phyloP scores from a whole-genome alignment of 2,888 invertebrate species.

The Parelbella ahira region DNA sequence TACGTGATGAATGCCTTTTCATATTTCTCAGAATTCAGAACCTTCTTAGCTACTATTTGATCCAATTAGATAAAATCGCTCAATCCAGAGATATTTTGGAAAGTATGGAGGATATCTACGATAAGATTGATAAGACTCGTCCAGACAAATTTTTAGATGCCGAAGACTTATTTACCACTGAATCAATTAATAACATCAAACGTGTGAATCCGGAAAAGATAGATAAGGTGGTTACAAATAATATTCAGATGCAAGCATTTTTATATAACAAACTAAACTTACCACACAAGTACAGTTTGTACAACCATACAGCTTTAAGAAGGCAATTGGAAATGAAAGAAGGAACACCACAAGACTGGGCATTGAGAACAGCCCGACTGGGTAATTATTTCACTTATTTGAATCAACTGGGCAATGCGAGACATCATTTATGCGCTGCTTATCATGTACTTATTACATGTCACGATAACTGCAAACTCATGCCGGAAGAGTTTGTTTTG shows the following conservation, averaged over 20 bases:
- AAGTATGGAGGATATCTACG: slow-evolving; percentile 67
- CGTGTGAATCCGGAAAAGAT: slow-evolving; percentile 71
- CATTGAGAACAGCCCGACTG: slow-evolving; percentile 73
- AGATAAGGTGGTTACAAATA: slow-evolving; percentile 81
- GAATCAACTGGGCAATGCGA: slow-evolving; percentile 67
- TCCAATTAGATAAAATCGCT: slow-evolving; percentile 72
- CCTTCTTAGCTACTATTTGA: slow-evolving; percentile 77
- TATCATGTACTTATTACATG: slow-evolving; percentile 78
- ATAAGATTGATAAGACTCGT: slow-evolving; percentile 52
- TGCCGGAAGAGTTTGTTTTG: slow-evolving; percentile 63
- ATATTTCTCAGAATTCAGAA: slow-evolving; percentile 80
- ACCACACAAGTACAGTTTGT: slow-evolving; percentile 73
- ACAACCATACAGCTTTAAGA: slow-evolving; percentile 78
- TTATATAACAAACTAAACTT: slow-evolving; percentile 78
- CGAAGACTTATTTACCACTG: slow-evolving; percentile 76
- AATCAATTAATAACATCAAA: slow-evolving; percentile 48
- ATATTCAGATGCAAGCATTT: slow-evolving; percentile 82
- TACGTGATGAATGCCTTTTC: slow-evolving; percentile 67
- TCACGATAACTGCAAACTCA: slow-evolving; percentile 72
- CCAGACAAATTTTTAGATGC: slow-evolving; percentile 62
- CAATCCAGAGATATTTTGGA: slow-evolving; percentile 73
- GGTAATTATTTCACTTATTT: slow-evolving; percentile 75
- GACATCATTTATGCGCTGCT: slow-evolving; percentile 84
- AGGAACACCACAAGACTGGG: slow-evolving; percentile 81
- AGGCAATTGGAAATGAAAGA: slow-evolving; percentile 79